Evolutionary conservation across 2,113 vertebrate genomes (phyloP).

Genomic region (Mesitornis unicolor): DNA sequence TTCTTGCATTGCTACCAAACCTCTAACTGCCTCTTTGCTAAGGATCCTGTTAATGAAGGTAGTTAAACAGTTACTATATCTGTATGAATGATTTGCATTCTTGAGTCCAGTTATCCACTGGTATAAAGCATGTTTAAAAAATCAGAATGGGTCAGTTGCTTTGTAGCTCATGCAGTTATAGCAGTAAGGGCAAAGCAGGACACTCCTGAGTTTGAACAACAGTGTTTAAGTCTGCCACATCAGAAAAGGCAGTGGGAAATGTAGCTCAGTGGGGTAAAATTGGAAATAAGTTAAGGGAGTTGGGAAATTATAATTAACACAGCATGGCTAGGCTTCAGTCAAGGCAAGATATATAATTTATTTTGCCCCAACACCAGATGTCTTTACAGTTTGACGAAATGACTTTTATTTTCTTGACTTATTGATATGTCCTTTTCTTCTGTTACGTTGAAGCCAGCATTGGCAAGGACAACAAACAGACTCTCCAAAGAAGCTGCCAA

Average conservation of each 20-base stretch:
- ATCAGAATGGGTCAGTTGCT: not conserved
- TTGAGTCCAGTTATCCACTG: not conserved
- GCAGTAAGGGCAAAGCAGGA: not conserved
- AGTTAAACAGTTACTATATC: not conserved
- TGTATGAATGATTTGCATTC: not conserved
- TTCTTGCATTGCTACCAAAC: not conserved
- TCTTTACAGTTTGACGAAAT: not conserved
- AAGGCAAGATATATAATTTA: not conserved
- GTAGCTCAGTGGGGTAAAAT: not conserved
- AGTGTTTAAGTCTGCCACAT: not conserved
- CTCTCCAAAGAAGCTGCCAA: not conserved
- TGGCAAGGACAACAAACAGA: not conserved
- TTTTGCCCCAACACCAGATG: not conserved
- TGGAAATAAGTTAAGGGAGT: not conserved
- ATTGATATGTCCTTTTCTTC: not conserved
- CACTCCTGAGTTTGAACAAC: not conserved
- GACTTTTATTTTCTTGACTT: not conserved
- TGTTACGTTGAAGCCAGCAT: not conserved
- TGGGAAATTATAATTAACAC: not conserved
- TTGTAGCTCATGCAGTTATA: not conserved
- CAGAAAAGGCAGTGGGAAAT: not conserved
- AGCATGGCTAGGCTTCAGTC: not conserved
- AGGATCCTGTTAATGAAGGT: not conserved
- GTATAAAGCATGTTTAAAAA: not conserved
- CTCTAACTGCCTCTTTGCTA: not conserved